Evolutionary conservation across 2,797 vertebrate species (phyloP).

Genomic region (Cossypha heuglini): DNA sequence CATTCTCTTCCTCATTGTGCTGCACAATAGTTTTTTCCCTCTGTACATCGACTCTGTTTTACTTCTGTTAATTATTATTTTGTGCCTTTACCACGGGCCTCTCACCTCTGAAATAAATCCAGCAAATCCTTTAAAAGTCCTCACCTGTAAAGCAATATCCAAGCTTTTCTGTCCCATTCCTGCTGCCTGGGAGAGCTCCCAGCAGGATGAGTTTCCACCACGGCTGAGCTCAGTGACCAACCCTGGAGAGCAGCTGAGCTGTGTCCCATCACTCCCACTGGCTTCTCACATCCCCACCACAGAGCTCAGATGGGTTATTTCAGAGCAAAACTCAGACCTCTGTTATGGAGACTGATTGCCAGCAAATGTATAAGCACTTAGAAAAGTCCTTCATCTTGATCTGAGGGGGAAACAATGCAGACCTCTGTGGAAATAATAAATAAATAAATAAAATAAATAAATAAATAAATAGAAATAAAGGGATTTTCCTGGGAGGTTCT

Average conservation of each 20-base stretch:
- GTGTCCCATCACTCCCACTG: rapidly evolving
- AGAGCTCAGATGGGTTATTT: background rate
- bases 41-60: background rate
- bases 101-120: background rate
- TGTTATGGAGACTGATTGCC: background rate
- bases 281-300: background rate
- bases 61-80: background rate
- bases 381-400: background rate
- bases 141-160: background rate
- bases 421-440: background rate
- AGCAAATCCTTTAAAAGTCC: background rate
- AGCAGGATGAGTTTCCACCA: no score
- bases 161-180: background rate
- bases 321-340: background rate
- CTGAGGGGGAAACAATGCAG: background rate
- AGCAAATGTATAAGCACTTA: background rate
- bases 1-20: background rate
- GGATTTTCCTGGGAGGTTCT: background rate
- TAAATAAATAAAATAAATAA: no score
- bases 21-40: background rate
- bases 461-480: background rate
- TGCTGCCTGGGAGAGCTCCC: no score
- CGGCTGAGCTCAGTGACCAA: background rate
- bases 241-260: background rate
- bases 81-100: background rate